A percentile compares a stretch with the other conserved stretches of the same genome.
phyloP scores from a whole-genome alignment of 2,888 invertebrate genomes.

The Anoncus sp. region DNA sequence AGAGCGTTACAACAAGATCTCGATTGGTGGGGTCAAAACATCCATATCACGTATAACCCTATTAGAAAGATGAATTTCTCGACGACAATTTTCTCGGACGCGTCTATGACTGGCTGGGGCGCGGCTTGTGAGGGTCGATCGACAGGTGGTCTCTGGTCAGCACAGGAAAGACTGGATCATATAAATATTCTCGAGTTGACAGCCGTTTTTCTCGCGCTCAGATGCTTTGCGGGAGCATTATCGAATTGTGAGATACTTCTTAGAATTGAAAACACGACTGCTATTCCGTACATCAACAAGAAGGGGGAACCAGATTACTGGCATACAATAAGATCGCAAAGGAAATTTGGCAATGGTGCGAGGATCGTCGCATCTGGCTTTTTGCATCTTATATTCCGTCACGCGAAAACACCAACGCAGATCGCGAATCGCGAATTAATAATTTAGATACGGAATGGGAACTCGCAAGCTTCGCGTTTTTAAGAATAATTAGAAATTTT shows the following conservation, averaged over 20 bases:
- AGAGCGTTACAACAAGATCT: neutral
- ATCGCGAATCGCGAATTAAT: constrained; percentile 66
- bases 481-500: too few relatives aligned
- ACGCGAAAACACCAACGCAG: constrained; percentile 64
- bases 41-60: constrained; percentile 15
- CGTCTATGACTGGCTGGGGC: too few relatives aligned
- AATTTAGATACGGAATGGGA: constrained; percentile 66
- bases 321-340: constrained; percentile 51
- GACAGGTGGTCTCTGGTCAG: too few relatives aligned
- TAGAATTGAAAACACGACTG: constrained; percentile 68
- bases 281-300: constrained; percentile 65
- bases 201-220: constrained; percentile 33
- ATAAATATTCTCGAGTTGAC: constrained; percentile 56
- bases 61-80: too few relatives aligned
- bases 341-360: constrained; percentile 67
- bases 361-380: constrained; percentile 62
- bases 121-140: too few relatives aligned
- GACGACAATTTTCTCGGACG: too few relatives aligned
- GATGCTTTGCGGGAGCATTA: constrained; percentile 24
- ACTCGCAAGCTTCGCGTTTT: constrained; percentile 47
- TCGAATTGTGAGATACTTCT: constrained; percentile 61
- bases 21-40: constrained; percentile 40
- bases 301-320: constrained; percentile 62
- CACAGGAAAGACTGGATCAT: constrained; percentile 32
- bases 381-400: constrained; percentile 66